Evolutionary conservation across 1,140 invertebrate species (phyloP).

Genomic region (Euglossa dilemma): DNA sequence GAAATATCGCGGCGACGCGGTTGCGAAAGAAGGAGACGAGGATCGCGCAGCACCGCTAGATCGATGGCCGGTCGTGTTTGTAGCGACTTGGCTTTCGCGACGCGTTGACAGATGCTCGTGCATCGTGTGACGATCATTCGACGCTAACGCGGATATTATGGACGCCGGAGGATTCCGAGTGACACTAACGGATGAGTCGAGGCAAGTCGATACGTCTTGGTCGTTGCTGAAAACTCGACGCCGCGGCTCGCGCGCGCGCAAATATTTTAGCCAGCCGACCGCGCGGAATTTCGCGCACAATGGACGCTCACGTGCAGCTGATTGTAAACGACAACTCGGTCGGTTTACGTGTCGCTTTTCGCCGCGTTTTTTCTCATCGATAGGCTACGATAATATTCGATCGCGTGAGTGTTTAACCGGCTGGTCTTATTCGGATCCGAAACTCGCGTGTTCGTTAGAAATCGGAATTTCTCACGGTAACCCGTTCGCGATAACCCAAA

Average conservation of each 20-base stretch:
- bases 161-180: constrained; percentile 12
- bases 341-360: neutral
- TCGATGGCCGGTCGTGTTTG: constrained; percentile 34
- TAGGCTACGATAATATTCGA: too few species aligned
- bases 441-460: too few species aligned
- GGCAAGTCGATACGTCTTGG: constrained; percentile 33
- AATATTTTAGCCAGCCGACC: constrained; percentile 25
- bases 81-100: neutral
- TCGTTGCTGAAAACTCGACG: constrained; percentile 41
- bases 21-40: neutral
- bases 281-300: constrained; percentile 2
- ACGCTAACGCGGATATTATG: constrained; percentile 47
- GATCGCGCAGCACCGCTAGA: neutral
- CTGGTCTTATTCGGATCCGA: too few species aligned
- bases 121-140: constrained; percentile 41
- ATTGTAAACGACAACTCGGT: neutral
- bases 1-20: neutral
- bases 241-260: neutral
- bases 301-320: neutral
- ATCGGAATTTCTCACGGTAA: too few species aligned
- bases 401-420: too few species aligned
- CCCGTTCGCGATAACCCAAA: too few species aligned
- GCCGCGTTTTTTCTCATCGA: too few species aligned
- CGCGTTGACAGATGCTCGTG: constrained; percentile 38
- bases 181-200: constrained; percentile 46